These are phyloP conservation scores for Semicossyphus pulcher DNA, from an alignment of 2,113 vertebrate species.

Conservation along the genomic window DNA sequence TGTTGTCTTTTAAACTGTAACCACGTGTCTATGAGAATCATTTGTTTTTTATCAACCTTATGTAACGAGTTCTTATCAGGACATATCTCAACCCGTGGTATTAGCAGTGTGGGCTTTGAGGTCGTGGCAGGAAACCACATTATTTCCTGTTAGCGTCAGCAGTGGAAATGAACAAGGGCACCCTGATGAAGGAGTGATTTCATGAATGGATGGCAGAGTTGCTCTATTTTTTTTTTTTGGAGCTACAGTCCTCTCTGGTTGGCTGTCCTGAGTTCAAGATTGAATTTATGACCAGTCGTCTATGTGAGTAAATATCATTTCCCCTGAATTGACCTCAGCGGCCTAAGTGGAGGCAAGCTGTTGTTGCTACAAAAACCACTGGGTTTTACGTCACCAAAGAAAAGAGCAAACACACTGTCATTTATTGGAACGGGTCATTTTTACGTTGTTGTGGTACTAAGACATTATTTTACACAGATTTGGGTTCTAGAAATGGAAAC, in stretches of 20 bases:
- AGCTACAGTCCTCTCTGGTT: background rate
- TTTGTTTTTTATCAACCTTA: constrained; percentile 35
- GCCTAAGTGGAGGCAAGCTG: background rate
- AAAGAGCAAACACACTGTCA: background rate
- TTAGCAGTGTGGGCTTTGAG: constrained; percentile 53
- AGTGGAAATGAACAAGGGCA: constrained; percentile 60
- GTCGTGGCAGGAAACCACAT: constrained; percentile 71
- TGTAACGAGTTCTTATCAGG: constrained; percentile 58
- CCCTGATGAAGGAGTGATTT: constrained; percentile 63
- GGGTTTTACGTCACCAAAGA: background rate
- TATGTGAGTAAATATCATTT: constrained; percentile 6
- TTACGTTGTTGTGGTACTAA: background rate
- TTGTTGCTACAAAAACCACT: background rate
- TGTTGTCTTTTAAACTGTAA: too few species aligned
- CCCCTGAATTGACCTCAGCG: constrained; percentile 5
- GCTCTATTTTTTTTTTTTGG: background rate
- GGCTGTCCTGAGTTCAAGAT: background rate
- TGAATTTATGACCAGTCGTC: background rate
- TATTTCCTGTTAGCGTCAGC: constrained; percentile 71
- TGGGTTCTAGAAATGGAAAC: background rate
- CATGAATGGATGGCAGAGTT: constrained; percentile 65
- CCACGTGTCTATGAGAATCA: constrained; percentile 1
- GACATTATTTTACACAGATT: background rate
- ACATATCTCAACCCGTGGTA: constrained; percentile 43
- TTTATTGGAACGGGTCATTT: background rate